These are phyloP conservation scores for Homalodisca vitripennis DNA, from an alignment of 1,140 invertebrate species.

Conservation along the genomic window DNA sequence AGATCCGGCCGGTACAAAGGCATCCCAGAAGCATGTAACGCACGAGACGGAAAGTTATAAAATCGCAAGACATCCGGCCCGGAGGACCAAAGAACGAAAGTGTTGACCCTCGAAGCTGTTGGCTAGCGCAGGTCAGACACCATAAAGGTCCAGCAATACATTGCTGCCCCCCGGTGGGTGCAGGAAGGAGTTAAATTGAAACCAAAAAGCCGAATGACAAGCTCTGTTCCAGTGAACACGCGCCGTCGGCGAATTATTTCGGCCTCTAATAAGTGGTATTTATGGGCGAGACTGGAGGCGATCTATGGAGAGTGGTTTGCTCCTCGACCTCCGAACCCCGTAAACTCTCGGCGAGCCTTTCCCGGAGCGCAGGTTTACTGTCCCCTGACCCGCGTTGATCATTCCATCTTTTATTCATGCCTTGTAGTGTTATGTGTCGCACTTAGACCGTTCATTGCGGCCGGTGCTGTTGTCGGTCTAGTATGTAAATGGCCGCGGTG, in stretches of 20 bases:
- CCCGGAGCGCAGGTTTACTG: no score
- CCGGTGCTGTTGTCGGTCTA: no score
- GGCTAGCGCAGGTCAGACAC: constrained; percentile 1
- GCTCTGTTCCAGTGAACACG: background rate
- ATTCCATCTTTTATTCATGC: no score
- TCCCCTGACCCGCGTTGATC: no score
- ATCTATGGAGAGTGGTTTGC: background rate
- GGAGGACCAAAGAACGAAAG: constrained; percentile 9
- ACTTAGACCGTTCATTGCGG: no score
- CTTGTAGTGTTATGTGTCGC: no score
- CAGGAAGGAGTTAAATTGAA: constrained; percentile 6
- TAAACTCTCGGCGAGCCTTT: background rate
- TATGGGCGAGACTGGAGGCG: background rate
- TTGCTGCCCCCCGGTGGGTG: background rate
- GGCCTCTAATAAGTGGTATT: constrained; percentile 17
- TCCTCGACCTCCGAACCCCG: background rate
- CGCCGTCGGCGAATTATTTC: constrained; percentile 4
- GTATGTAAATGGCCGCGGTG: no score
- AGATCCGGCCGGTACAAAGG: no score
- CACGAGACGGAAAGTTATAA: background rate
- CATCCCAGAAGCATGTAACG: no score
- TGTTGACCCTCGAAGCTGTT: constrained; percentile 4
- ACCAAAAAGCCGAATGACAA: constrained; percentile 8
- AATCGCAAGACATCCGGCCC: background rate
- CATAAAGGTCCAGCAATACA: background rate